These are phyloP conservation scores for Melanostoma mellinum DNA, from an alignment of 2,888 invertebrate genomes.

Conservation along the genomic window DNA sequence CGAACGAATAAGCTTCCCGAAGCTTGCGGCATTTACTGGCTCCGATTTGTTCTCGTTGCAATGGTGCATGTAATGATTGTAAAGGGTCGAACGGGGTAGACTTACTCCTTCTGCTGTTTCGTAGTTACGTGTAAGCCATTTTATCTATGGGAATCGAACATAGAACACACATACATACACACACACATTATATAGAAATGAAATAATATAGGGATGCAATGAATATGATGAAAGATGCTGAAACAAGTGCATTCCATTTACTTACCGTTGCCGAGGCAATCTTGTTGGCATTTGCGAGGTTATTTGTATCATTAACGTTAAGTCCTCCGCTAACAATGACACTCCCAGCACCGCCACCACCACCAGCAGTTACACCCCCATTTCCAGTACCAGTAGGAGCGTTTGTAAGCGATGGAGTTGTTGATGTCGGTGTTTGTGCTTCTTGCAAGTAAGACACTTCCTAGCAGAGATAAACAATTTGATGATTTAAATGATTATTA, in stretches of 20 bases:
- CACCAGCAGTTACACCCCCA: constrained; percentile 76
- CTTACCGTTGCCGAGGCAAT: constrained; percentile 96
- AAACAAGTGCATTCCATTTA: constrained; percentile 57
- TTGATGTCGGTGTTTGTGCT: constrained; percentile 83
- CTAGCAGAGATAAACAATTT: constrained; percentile 74
- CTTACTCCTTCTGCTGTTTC: constrained; percentile 97
- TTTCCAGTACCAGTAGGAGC: constrained; percentile 83
- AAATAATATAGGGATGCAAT: constrained; percentile 29
- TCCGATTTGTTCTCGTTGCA: constrained; percentile 96
- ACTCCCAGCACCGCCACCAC: constrained; percentile 76
- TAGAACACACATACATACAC: constrained; percentile 41
- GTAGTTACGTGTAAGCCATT: constrained; percentile 98
- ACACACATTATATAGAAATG: constrained; percentile 4
- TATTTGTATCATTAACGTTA: constrained; percentile 77
- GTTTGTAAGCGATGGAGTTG: constrained; percentile 81
- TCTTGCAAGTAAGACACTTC: constrained; percentile 82
- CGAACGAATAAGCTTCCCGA: constrained; percentile 98
- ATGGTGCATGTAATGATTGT: constrained; percentile 98
- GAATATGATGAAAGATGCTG: neutral
- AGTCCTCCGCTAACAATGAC: constrained; percentile 75
- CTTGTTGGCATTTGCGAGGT: constrained; percentile 83
- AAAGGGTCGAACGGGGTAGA: constrained; percentile 96
- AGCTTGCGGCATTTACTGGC: constrained; percentile 99
- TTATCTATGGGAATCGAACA: constrained; percentile 84
- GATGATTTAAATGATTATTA: constrained; percentile 6